Percentiles rank a stretch among this genome's conserved stretches.
phyloP scores from a whole-genome alignment of 2,113 vertebrate genomes.

The Rallus limicola region DNA sequence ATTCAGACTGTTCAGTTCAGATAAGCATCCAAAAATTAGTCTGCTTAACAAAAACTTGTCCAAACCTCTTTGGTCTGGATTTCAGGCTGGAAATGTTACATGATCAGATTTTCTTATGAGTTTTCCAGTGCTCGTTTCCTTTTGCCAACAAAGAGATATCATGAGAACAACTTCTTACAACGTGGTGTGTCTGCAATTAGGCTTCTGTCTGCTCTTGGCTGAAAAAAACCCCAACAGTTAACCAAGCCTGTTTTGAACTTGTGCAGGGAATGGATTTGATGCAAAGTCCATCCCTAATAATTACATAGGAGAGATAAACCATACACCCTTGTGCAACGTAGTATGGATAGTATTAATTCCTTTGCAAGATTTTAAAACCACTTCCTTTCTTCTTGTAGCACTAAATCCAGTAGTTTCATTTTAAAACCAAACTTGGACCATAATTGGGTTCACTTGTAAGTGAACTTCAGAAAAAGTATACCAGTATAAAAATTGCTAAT shows the following conservation, averaged over 20 bases:
- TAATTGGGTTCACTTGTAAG: slow-evolving; percentile 24
- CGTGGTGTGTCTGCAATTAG: background rate
- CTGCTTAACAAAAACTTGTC: slow-evolving; percentile 32
- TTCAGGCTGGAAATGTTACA: slow-evolving; percentile 52
- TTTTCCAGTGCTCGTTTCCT: slow-evolving; percentile 58
- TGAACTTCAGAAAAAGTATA: background rate
- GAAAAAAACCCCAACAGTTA: background rate
- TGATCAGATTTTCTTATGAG: slow-evolving; percentile 40
- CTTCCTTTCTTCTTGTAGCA: slow-evolving; percentile 29
- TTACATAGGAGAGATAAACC: slow-evolving; percentile 54
- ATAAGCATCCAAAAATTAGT: slow-evolving; percentile 30
- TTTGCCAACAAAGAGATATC: slow-evolving; percentile 34
- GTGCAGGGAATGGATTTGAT: background rate
- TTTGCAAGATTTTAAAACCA: slow-evolving; percentile 32
- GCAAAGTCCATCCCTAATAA: slow-evolving; percentile 47
- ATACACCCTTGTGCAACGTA: slow-evolving; percentile 14
- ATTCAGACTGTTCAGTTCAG: background rate
- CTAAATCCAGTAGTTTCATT: slow-evolving; percentile 16
- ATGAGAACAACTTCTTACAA: slow-evolving; percentile 42
- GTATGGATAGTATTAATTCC: slow-evolving; percentile 47
- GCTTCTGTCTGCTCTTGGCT: slow-evolving; percentile 10
- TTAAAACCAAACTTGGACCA: background rate
- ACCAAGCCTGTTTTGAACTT: slow-evolving; percentile 18
- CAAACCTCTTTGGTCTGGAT: slow-evolving; percentile 68
- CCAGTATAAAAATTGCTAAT: background rate